Evolutionary conservation across 53 echinoderm and acorn worm species (phyloP), one percentile per base, ranked within the genome.

Genomic region (Patiria pectinifera): DNA sequence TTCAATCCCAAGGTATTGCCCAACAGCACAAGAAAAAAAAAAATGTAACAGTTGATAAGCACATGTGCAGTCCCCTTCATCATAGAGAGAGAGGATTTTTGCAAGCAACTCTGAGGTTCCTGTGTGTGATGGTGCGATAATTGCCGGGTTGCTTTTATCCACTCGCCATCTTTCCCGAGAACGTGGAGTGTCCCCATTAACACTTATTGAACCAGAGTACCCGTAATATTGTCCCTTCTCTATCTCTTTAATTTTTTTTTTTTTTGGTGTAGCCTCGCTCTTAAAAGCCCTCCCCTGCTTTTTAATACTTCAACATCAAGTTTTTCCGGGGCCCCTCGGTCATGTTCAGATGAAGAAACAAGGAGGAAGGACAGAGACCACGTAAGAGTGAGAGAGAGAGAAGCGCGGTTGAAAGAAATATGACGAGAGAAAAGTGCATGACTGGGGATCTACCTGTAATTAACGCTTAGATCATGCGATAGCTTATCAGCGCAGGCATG

Each of bases 401-500:
- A 13, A 77, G 25, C 19, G 15, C 9, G 35, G 45, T 43, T 76
- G 49, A 75, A n/a, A 19, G 23, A 24, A 87, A 46, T n/a, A 22
- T 10, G 82, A 58, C 25, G 75, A 75, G 87, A 87, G 78, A 87
- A 87, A 82, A 86, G 86, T 77, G 87, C 87, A 87, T 48, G 87
- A 18, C 76, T 15, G 49, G 87, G 77, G 78, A 77, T 78, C 87
- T 87, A 87, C 87, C 87, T 87, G 87, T 87, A 87, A 87, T 87
- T 87, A 87, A 77, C 87, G 87, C 87, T 87, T 87, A 87, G 87
- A 87, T 87, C 87, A 87, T 76, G 87, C 87, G 87, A 87, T 87
- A 87, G 87, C 87, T 87, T 87, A 87, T 87, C 87, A 87, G 87
- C 78, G 48, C 59, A 76, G 87, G 87, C 87, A 87, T 77, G 78